Conservation (phyloP, 2,888 invertebrate species). For the Zygogramma bicolorata region DNA sequence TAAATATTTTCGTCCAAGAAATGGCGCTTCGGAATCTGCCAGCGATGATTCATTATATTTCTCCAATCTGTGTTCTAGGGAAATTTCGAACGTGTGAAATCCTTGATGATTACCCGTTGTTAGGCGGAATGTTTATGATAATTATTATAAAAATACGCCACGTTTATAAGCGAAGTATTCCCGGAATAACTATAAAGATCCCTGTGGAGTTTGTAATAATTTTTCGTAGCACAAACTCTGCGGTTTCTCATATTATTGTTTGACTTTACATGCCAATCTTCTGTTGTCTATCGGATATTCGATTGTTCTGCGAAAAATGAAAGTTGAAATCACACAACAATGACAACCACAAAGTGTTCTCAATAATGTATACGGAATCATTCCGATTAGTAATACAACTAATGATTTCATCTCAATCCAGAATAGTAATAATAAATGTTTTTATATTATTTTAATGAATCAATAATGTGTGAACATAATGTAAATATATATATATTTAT, state of each 20-base stretch:
- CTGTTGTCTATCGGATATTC: neutral
- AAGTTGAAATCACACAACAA: neutral
- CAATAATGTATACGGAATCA: neutral
- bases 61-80: slow-evolving; percentile 27
- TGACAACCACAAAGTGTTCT: neutral
- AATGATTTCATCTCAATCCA: too few species aligned
- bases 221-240: slow-evolving; percentile 42
- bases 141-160: slow-evolving; percentile 22
- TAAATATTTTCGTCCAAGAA: slow-evolving; percentile 26
- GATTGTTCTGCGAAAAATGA: neutral
- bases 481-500: too few species aligned
- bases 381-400: too few species aligned
- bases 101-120: slow-evolving; percentile 26
- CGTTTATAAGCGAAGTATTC: slow-evolving; percentile 23
- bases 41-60: slow-evolving; percentile 27
- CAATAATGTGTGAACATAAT: too few species aligned
- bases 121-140: slow-evolving; percentile 10
- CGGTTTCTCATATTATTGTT: slow-evolving; percentile 8
- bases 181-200: slow-evolving; percentile 13
- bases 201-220: slow-evolving; percentile 40
- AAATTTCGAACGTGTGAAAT: slow-evolving; percentile 35
- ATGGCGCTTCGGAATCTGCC: slow-evolving; percentile 20
- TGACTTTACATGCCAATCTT: neutral
- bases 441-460: too few species aligned
- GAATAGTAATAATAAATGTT: too few species aligned